Percentiles rank a stretch among this genome's conserved stretches.
phyloP scores from a whole-genome alignment of 2,888 invertebrate species.

The Maniola hyperantus region DNA sequence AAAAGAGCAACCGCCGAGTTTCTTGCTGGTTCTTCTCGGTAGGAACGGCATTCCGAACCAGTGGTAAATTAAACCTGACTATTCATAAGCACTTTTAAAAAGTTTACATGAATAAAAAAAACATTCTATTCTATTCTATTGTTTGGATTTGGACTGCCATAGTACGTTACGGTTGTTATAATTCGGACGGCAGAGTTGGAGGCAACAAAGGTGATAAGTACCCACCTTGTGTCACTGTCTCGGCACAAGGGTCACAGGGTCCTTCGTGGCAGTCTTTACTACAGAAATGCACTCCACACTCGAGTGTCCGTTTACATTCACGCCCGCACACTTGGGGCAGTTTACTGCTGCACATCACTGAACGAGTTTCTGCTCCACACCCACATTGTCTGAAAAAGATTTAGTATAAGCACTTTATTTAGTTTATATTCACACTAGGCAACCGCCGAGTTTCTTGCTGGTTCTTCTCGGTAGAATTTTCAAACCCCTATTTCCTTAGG shows the following conservation, averaged over 20 bases:
- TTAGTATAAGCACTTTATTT: neutral
- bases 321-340: constrained; percentile 88
- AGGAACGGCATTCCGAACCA: too few relatives aligned
- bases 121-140: too few relatives aligned
- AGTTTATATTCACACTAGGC: neutral
- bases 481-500: too few relatives aligned
- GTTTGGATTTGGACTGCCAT: too few relatives aligned
- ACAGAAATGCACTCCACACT: constrained; percentile 91
- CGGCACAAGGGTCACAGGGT: constrained; percentile 87
- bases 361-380: constrained; percentile 87
- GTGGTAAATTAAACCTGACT: too few relatives aligned
- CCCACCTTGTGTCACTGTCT: constrained; percentile 85
- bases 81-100: too few relatives aligned
- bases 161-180: too few relatives aligned
- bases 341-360: constrained; percentile 88
- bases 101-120: too few relatives aligned
- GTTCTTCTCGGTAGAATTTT: too few relatives aligned
- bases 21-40: too few relatives aligned
- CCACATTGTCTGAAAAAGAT: constrained; percentile 84
- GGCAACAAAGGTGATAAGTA: neutral
- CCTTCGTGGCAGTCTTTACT: constrained; percentile 89
- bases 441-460: too few relatives aligned
- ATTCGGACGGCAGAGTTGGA: neutral
- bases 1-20: too few relatives aligned
- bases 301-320: constrained; percentile 87